Evolutionary conservation across 2,888 invertebrate species (phyloP).

Genomic region (Ornithoptera priamus): DNA sequence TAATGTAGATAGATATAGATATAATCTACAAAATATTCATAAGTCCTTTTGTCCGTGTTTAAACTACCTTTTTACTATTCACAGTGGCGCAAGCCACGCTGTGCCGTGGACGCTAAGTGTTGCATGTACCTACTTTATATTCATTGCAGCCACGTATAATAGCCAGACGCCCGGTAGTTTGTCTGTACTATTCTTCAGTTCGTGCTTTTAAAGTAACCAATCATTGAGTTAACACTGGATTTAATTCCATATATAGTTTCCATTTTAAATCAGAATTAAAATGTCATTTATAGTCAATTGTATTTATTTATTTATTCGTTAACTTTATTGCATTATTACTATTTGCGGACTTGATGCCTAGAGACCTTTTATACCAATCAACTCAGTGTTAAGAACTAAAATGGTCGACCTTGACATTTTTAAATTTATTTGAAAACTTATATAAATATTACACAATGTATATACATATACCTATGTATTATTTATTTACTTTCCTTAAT

Average conservation of each 20-base stretch:
- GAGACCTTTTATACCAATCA: too few relatives aligned
- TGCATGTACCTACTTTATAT: conserved; percentile 29
- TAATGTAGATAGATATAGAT: not conserved
- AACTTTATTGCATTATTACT: too few relatives aligned
- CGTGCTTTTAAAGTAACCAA: conserved; percentile 14
- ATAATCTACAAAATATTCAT: conserved; percentile 6
- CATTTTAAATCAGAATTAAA: not conserved
- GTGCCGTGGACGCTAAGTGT: conserved; percentile 13
- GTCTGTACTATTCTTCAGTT: conserved; percentile 13
- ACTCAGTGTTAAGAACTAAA: too few relatives aligned
- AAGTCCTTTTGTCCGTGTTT: conserved; percentile 7
- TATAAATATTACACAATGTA: too few relatives aligned
- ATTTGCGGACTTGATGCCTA: too few relatives aligned
- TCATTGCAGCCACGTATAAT: conserved; percentile 46
- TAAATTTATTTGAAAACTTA: too few relatives aligned
- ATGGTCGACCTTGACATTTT: too few relatives aligned
- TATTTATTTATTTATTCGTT: too few relatives aligned
- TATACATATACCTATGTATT: too few relatives aligned
- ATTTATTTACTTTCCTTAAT: too few relatives aligned
- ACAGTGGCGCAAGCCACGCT: conserved; percentile 14
- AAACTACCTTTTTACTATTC: conserved; percentile 24
- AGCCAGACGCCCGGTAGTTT: conserved; percentile 36
- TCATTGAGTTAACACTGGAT: not conserved
- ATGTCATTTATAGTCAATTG: not conserved
- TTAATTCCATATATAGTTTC: not conserved